Percentiles rank a stretch among this genome's conserved stretches.
Conservation (phyloP, 2,888 invertebrate genomes). For the Drosophila colorata region DNA sequence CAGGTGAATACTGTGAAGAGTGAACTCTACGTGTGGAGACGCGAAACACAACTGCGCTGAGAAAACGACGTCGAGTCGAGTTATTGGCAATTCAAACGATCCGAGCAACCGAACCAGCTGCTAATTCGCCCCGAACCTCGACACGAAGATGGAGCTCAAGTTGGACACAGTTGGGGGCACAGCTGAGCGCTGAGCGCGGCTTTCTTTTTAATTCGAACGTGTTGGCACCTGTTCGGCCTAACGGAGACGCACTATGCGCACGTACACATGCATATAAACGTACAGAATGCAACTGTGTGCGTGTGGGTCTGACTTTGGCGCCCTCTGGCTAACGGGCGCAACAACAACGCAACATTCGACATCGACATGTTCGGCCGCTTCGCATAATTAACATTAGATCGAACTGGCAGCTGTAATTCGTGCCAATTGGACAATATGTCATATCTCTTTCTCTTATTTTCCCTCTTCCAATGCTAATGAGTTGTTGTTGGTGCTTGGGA, state of each 20-base stretch:
- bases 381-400: constrained; percentile 37
- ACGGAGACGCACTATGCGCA: constrained; percentile 40
- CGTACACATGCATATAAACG: constrained; percentile 2
- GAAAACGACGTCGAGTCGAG: constrained; percentile 71
- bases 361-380: constrained; percentile 42
- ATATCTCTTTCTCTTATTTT: constrained; percentile 22
- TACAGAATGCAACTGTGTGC: neutral
- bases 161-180: constrained; percentile 2
- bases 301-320: constrained; percentile 15
- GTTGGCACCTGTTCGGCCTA: constrained; percentile 50
- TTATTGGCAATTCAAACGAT: constrained; percentile 71
- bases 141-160: constrained; percentile 6
- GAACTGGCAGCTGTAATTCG: constrained; percentile 39
- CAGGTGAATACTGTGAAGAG: constrained; percentile 13
- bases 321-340: constrained; percentile 36
- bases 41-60: constrained; percentile 81
- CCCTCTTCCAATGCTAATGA: constrained; percentile 18
- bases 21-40: constrained; percentile 74
- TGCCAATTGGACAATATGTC: constrained; percentile 46
- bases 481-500: neutral
- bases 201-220: constrained; percentile 61
- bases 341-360: constrained; percentile 9
- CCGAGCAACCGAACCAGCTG: constrained; percentile 19
- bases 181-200: constrained; percentile 49
- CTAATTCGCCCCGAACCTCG: constrained; percentile 9